These are phyloP conservation scores for Patella vulgata DNA, from an alignment of 1,140 invertebrate genomes.

Conservation along the genomic window DNA sequence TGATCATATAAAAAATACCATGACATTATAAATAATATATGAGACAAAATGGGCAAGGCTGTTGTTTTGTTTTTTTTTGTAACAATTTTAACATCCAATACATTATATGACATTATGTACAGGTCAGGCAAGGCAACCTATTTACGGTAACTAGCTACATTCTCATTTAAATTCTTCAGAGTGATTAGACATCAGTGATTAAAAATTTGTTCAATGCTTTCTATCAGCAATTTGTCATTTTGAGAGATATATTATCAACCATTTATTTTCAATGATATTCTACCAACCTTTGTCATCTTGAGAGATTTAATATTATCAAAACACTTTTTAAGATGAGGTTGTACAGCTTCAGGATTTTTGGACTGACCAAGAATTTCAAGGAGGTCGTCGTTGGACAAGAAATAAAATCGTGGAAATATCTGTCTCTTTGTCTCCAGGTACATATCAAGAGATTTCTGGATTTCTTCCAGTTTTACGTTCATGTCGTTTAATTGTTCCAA, in stretches of 20 bases:
- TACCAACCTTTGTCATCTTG: slow-evolving; percentile 62
- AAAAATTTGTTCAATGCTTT: too few species aligned
- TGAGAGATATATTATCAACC: too few species aligned
- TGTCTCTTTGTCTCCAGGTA: slow-evolving; percentile 68
- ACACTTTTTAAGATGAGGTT: slow-evolving; percentile 67
- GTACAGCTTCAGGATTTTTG: slow-evolving; percentile 66
- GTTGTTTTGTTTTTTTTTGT: too few species aligned
- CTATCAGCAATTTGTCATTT: too few species aligned
- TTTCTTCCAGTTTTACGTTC: slow-evolving; percentile 66
- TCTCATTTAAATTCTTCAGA: too few species aligned
- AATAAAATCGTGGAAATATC: slow-evolving; percentile 68
- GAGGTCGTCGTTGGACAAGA: slow-evolving; percentile 68
- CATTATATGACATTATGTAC: too few species aligned
- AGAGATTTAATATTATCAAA: slow-evolving; percentile 68
- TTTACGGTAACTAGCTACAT: too few species aligned
- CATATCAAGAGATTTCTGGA: slow-evolving; percentile 68
- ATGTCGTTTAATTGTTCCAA: slow-evolving; percentile 64
- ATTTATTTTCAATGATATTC: too few species aligned
- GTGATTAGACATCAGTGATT: too few species aligned
- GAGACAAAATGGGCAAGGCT: too few species aligned
- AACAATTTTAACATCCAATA: too few species aligned
- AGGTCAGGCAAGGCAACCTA: too few species aligned
- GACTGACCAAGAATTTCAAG: slow-evolving; percentile 68
- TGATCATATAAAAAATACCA: slow-evolving; percentile 35
- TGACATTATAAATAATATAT: background rate